These are phyloP conservation scores for Sminthurinus aureus DNA, from an alignment of 2,888 invertebrate genomes.

Conservation along the genomic window DNA sequence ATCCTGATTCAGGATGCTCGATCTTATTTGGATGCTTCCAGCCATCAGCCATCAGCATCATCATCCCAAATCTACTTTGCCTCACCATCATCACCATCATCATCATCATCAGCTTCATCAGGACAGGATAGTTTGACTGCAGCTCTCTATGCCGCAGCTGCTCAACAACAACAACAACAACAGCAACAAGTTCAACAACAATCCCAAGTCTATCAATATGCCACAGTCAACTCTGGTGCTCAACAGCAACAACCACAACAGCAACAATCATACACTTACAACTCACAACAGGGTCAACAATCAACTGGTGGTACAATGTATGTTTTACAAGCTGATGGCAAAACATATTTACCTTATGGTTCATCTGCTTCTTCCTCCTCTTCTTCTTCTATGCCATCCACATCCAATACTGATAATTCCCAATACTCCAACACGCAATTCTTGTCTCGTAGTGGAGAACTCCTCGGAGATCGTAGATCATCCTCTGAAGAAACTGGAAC, in stretches of 20 bases:
- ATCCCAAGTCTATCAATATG: conserved; percentile 31
- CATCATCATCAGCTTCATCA: background rate
- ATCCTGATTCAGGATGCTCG: conserved; percentile 53
- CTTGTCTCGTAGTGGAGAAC: conserved; percentile 27
- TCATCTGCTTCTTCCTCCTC: background rate
- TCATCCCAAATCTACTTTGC: conserved; percentile 47
- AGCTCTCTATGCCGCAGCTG: conserved; percentile 44
- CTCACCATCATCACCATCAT: background rate
- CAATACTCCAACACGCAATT: conserved; percentile 45
- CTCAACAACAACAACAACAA: conserved; percentile 41
- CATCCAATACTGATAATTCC: conserved; percentile 29
- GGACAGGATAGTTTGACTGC: conserved; percentile 25
- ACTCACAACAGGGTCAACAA: conserved; percentile 24
- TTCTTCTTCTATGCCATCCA: conserved; percentile 17
- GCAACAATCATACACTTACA: conserved; percentile 14
- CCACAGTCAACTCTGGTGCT: conserved; percentile 2
- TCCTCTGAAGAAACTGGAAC: background rate
- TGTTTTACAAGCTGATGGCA: conserved; percentile 56
- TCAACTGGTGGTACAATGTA: conserved; percentile 50
- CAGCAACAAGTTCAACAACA: conserved; percentile 40
- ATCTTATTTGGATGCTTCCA: conserved; percentile 47
- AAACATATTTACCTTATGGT: conserved; percentile 47
- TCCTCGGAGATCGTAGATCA: background rate
- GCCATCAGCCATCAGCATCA: conserved; percentile 44
- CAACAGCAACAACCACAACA: background rate